Base-by-base conservation (phyloP, 1,140 invertebrate species). In the Bombyx mandarina region DNA sequence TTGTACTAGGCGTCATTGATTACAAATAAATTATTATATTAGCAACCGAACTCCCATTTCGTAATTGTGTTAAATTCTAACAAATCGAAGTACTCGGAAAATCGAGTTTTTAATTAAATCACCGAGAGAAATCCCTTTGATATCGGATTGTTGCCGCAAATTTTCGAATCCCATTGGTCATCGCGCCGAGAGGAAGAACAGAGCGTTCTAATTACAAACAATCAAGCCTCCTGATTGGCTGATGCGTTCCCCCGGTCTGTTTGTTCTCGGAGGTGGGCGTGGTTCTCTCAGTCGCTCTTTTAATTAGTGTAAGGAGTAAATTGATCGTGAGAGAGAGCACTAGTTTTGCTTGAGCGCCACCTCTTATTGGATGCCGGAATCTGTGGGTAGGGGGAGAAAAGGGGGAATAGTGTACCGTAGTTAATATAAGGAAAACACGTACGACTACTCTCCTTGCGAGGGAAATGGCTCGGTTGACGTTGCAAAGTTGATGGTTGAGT, bases 301-400 rank as follows among this genome's bases (percentile, higher is more conserved):
- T 87, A 87, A 87, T 87, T 87, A 87, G 84, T 86, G 81, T 73
- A 82, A 87, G 82, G 84, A 87, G 84, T 87, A 86, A 87, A 87
- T 87, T 87, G 84, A 73, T 84, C 71, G 77, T 69, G 79, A 79
- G 75, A 73, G 80, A 83, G 79, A 84, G 74, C 74, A 75, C 67
- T 83, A 83, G 82, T 86, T 84, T 78, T 66, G 60, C 61, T 66
- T 61, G 72, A 61, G 65, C 81, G 79, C 82, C 84, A 86, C 78
- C 84, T 87, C 81, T 82, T 82, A 86, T 82, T 83, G 82, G 81
- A 81, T 76, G 77, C 68, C 69, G 69, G 73, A 73, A 83, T 73
- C 77, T 77, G 60, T 55, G 62, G 72, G 67, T 46, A 35, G 65
- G 64, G 61, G 66, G 63, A 69, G 57, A 63, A 54, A 35, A 54